Conservation (phyloP, 2,797 vertebrate genomes). For the Sciurus vulgaris region DNA sequence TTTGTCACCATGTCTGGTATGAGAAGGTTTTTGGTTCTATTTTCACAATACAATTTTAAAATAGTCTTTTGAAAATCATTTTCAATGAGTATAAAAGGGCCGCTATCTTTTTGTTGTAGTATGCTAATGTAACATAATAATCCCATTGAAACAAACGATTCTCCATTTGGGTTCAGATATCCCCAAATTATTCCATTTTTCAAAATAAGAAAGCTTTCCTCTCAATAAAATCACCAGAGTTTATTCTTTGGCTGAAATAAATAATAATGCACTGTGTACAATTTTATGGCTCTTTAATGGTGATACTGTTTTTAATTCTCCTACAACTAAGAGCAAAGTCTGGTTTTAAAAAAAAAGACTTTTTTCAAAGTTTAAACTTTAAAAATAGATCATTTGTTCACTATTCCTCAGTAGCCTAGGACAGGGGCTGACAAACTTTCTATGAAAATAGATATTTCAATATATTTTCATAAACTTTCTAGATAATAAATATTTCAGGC, state of each 20-base stretch:
- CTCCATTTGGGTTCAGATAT: neutral
- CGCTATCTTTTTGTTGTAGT: neutral
- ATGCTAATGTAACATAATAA: neutral
- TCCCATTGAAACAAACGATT: neutral
- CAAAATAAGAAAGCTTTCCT: neutral
- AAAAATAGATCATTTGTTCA: neutral
- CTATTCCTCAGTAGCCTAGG: neutral
- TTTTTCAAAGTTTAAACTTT: neutral
- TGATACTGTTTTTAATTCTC: slow-evolving; percentile 29
- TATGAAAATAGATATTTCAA: neutral
- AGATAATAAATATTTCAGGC: neutral
- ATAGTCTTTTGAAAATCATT: neutral
- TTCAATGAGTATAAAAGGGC: neutral
- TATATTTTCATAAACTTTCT: too few relatives aligned
- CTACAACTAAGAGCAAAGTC: neutral
- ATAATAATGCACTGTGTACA: neutral
- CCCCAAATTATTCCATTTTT: neutral
- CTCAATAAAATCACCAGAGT: neutral
- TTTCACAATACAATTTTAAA: neutral
- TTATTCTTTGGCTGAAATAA: neutral
- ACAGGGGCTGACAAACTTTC: neutral
- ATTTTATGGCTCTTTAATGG: neutral
- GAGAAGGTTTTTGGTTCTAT: neutral
- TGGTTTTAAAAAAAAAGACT: neutral
- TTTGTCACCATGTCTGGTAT: neutral